These are phyloP conservation scores for Fabriciana adippe DNA, from an alignment of 2,888 invertebrate genomes.

Conservation along the genomic window DNA sequence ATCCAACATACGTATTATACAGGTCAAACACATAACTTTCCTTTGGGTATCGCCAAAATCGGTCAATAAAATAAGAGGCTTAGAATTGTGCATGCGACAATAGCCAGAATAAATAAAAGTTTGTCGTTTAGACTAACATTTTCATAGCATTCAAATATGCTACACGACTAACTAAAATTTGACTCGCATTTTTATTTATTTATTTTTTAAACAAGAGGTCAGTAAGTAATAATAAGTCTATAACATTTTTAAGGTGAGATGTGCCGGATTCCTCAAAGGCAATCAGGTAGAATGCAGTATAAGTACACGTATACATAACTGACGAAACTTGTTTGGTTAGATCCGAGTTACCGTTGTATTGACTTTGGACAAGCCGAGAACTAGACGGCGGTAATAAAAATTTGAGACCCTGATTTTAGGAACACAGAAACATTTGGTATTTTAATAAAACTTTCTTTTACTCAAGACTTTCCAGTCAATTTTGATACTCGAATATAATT, in stretches of 20 bases:
- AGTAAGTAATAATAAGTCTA: background rate
- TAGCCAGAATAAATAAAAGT: no score
- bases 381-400: constrained; percentile 23
- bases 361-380: constrained; percentile 54
- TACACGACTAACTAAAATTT: no score
- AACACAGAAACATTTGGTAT: background rate
- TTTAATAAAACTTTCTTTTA: background rate
- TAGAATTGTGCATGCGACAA: no score
- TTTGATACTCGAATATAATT: no score
- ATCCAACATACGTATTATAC: no score
- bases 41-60: no score
- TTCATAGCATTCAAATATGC: no score
- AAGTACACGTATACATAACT: constrained; percentile 52
- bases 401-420: constrained; percentile 5
- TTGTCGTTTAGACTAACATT: no score
- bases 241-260: constrained; percentile 20
- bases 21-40: no score
- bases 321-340: constrained; percentile 63
- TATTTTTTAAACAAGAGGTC: background rate
- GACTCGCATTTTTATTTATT: background rate
- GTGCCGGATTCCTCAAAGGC: constrained; percentile 55
- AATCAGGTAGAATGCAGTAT: constrained; percentile 62
- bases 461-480: no score
- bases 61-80: no score
- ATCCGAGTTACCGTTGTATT: constrained; percentile 51